A percentile compares a stretch with the other conserved stretches of the same genome.
phyloP scores from a whole-genome alignment of 1,140 invertebrate species.

The Drosophila prosaltans region DNA sequence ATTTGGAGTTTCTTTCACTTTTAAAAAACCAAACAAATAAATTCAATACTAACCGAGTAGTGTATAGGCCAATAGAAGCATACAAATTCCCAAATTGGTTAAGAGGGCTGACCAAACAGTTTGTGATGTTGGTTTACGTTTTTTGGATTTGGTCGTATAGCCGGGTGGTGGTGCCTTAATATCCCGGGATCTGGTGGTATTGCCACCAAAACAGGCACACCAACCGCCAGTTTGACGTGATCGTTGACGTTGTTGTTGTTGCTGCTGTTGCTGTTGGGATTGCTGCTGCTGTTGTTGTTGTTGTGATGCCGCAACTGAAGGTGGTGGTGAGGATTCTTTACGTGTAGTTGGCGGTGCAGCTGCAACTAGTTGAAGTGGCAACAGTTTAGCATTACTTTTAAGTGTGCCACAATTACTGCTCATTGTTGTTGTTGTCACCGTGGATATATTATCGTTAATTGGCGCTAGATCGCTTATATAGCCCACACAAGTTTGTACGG shows the following conservation, averaged over 20 bases:
- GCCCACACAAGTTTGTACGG: slow-evolving; percentile 27
- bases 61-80: slow-evolving; percentile 94
- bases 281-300: slow-evolving; percentile 35
- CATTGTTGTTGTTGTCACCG: slow-evolving; percentile 25
- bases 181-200: slow-evolving; percentile 16
- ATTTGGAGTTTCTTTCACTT: too few relatives aligned
- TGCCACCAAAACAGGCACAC: slow-evolving; percentile 65
- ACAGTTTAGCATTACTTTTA: slow-evolving; percentile 67
- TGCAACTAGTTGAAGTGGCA: slow-evolving; percentile 61
- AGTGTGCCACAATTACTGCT: slow-evolving; percentile 60
- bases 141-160: slow-evolving; percentile 72
- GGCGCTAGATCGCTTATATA: slow-evolving; percentile 39
- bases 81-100: slow-evolving; percentile 94
- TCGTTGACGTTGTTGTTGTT: slow-evolving; percentile 38
- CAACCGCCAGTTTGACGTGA: slow-evolving; percentile 58
- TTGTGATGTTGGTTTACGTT: slow-evolving; percentile 67
- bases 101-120: slow-evolving; percentile 87
- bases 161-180: slow-evolving; percentile 61
- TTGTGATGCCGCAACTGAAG: slow-evolving; percentile 27
- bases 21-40: too few relatives aligned
- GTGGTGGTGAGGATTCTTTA: slow-evolving; percentile 46
- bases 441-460: slow-evolving; percentile 16
- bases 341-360: slow-evolving; percentile 33
- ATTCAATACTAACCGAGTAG: slow-evolving; percentile 85
- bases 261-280: slow-evolving; percentile 44